Evolutionary conservation across 2,113 vertebrate genomes (phyloP), one percentile per base, ranked within the genome.

Genomic region (Pteruthius melanotis): DNA sequence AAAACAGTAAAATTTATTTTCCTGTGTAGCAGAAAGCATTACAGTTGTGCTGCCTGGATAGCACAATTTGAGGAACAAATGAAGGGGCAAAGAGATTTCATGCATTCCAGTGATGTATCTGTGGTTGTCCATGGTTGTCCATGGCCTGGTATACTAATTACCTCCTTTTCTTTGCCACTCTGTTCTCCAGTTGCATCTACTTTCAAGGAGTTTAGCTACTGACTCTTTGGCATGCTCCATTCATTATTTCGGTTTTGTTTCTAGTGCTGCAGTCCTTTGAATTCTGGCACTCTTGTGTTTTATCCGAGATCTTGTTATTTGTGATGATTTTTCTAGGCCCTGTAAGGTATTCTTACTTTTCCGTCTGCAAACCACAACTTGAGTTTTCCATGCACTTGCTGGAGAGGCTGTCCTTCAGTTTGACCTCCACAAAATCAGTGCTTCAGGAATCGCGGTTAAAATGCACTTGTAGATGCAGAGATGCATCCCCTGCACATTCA

Each of bases 11-110:
- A 53, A 89, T 59, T 64, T 85, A 28, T 69, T 76, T 95, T 70
- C 3, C 1, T 33, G 15, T 88, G 50, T 75, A 54, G 81, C 54
- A 44, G 68, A 85, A 93, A 64, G 52, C 23, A 3, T 31, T 91
- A 9, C 8, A 77, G 30, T 79, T 80, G 50, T 50, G 50, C 87
- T 85, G 50, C 66, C 82, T 86, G 66, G 56, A 69, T 47, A 70
- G 91, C 39, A 65, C 68, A 91, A 70, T 87, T 91, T 89, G 71
- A 89, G 75, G 77, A 53, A 91, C 84, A 93, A 89, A 90, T 95
- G 91, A 94, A 95, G 78, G 85, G 87, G 78, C 91, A 95, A 93
- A 86, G 85, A 87, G 83, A 95, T 95, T 93, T 96, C 92, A 93
- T 90, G 94, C 94, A 95, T 97, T 94, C 95, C 94, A 92, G 59